Evolutionary conservation across 1,140 invertebrate species (phyloP), one percentile per base, ranked within the genome.

Genomic region (Drosophila pachea): DNA sequence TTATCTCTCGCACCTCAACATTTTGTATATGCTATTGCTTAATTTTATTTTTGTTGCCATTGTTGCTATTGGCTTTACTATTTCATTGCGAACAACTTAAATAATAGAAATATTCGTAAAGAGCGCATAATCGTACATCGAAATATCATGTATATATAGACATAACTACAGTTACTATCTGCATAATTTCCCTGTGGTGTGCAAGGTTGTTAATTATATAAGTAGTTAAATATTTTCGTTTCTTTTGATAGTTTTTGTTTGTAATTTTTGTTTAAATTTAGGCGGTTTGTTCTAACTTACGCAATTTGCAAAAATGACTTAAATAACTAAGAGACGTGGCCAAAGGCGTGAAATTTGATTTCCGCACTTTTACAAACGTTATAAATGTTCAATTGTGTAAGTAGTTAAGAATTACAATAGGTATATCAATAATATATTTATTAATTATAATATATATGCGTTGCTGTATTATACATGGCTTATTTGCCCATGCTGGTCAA

Each of bases 261-360:
- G 4, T 38, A 33, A 32, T 58, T 56, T 42, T 5, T 59, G 38
- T 66, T 50, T 49, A n/a, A 33, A 55, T 59, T 58, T 54, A 76
- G 72, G 81, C 73, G 75, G 83, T 48, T 62, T 62, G 40, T 42
- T 62, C 58, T 62, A 58, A 50, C 59, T 48, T 62, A 62, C 61
- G 67, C 62, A 70, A 66, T 53, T 70, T 66, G 55, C 54, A 56
- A 60, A 65, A 70, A 65, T 42, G 73, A 53, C 79, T 83, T 83
- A 84, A 54, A 40, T 38, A 84, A 76, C 81, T 86, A 86, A 68
- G 81, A 84, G 79, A 84, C 73, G 79, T 86, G 81, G 70, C 64
- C 83, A 77, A 74, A 74, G 73, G 73, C 86, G 74, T 72, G 86
- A 88, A 88, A 88, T 88, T 88, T 84, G 78, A 88, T 88, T 88